Percentiles rank a stretch among this genome's conserved stretches.
These are phyloP conservation scores for Diglossa cyanea DNA, from an alignment of 2,797 vertebrate species.

Conservation along the genomic window DNA sequence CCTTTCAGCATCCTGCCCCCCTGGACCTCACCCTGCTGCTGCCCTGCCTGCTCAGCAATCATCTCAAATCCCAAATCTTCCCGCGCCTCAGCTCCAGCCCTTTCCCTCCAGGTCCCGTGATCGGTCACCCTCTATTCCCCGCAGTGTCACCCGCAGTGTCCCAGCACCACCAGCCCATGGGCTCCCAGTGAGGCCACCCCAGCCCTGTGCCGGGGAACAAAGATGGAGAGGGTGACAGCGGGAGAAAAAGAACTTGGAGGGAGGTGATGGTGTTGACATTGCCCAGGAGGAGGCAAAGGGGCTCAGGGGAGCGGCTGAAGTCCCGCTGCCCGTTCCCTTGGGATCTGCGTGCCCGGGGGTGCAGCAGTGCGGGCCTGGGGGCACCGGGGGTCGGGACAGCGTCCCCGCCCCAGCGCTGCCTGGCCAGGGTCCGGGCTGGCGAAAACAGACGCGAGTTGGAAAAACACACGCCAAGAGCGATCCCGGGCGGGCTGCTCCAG, in stretches of 20 bases:
- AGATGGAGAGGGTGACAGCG: not conserved
- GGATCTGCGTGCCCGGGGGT: not conserved
- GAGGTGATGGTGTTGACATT: not conserved
- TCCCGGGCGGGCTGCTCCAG: not conserved
- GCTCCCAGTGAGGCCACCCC: not conserved
- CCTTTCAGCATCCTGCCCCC: not conserved
- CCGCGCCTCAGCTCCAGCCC: not conserved
- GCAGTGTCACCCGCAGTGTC: not conserved
- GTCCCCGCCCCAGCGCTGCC: not conserved
- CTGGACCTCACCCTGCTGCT: not conserved
- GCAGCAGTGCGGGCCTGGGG: not conserved
- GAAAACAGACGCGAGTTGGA: not conserved
- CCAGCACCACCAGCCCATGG: rapidly evolving
- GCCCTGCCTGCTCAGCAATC: not conserved
- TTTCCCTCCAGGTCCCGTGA: not conserved
- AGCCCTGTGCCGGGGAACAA: not conserved
- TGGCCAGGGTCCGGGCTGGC: rapidly evolving
- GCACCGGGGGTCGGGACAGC: rapidly evolving
- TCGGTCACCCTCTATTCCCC: rapidly evolving
- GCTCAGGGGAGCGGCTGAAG: not conserved
- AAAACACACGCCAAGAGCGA: not conserved
- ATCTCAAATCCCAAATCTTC: not conserved
- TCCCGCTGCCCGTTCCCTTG: rapidly evolving
- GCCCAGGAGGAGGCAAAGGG: not conserved
- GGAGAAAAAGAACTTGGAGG: not conserved